A percentile compares a stretch with the other conserved stretches of the same genome.
Evolutionary conservation across 2,888 invertebrate species (phyloP).

Genomic region (Drosophila vallismaia): DNA sequence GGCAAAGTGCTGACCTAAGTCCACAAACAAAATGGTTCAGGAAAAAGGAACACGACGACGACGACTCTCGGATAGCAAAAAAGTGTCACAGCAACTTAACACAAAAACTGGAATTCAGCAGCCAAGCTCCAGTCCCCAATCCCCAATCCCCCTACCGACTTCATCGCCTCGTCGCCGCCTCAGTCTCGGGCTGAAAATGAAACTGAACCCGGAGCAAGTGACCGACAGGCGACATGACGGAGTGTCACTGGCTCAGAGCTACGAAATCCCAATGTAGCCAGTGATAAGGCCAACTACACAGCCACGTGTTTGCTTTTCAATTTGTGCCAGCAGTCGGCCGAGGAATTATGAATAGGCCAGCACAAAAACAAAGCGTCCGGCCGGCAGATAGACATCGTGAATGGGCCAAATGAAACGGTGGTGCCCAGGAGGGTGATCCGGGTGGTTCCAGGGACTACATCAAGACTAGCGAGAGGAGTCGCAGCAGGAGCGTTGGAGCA

Average conservation of each 20-base stretch:
- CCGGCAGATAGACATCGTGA: slow-evolving; percentile 40
- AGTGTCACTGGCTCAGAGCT: slow-evolving; percentile 42
- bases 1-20: slow-evolving; percentile 60
- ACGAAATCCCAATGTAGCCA: slow-evolving; percentile 39
- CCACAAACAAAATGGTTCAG: slow-evolving; percentile 48
- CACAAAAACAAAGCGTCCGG: slow-evolving; percentile 29
- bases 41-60: slow-evolving; percentile 10
- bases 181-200: slow-evolving; percentile 8
- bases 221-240: slow-evolving; percentile 40
- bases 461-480: not conserved
- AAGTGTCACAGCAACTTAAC: slow-evolving; percentile 46
- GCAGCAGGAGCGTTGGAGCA: slow-evolving; percentile 39
- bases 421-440: slow-evolving; percentile 1
- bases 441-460: slow-evolving; percentile 9
- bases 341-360: slow-evolving; percentile 65
- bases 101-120: slow-evolving; percentile 34
- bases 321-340: slow-evolving; percentile 50
- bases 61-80: slow-evolving; percentile 26
- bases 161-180: not conserved
- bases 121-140: not conserved
- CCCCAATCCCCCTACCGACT: not conserved
- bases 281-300: slow-evolving; percentile 44
- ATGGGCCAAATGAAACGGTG: slow-evolving; percentile 20
- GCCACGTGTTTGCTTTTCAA: slow-evolving; percentile 62
- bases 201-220: slow-evolving; percentile 29